These are phyloP conservation scores for Heliconius eleuchia DNA, from an alignment of 1,140 invertebrate genomes.

Conservation along the genomic window DNA sequence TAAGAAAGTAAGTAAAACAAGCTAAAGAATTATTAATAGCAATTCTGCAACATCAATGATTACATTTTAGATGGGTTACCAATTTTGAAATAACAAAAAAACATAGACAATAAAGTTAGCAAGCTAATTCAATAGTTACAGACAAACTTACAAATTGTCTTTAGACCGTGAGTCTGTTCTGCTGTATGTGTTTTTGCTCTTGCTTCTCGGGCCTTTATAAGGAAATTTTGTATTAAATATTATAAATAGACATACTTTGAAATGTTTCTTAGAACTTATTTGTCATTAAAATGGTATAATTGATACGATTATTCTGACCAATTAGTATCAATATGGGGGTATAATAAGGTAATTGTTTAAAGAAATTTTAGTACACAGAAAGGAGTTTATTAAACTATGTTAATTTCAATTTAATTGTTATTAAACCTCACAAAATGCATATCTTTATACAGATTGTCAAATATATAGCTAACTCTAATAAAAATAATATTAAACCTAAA, in stretches of 20 bases:
- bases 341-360: too few species aligned
- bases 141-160: constrained; percentile 6
- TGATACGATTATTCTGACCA: too few species aligned
- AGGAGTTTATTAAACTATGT: background rate
- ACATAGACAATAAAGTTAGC: background rate
- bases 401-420: too few species aligned
- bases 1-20: too few species aligned
- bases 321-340: too few species aligned
- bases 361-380: too few species aligned
- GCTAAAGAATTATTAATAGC: too few species aligned
- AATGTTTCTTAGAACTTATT: background rate
- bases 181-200: constrained; percentile 8
- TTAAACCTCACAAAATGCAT: too few species aligned
- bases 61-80: background rate
- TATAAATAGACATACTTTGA: background rate
- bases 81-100: background rate
- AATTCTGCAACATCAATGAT: background rate
- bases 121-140: background rate
- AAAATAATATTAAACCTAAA: too few species aligned
- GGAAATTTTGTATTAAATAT: background rate
- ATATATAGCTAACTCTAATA: too few species aligned
- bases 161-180: constrained; percentile 3
- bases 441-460: too few species aligned
- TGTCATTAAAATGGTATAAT: background rate
- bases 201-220: constrained; percentile 1